Percentiles rank a stretch among this genome's conserved stretches.
phyloP scores from a whole-genome alignment of 2,113 vertebrate genomes.

The Phoenicopterus ruber region DNA sequence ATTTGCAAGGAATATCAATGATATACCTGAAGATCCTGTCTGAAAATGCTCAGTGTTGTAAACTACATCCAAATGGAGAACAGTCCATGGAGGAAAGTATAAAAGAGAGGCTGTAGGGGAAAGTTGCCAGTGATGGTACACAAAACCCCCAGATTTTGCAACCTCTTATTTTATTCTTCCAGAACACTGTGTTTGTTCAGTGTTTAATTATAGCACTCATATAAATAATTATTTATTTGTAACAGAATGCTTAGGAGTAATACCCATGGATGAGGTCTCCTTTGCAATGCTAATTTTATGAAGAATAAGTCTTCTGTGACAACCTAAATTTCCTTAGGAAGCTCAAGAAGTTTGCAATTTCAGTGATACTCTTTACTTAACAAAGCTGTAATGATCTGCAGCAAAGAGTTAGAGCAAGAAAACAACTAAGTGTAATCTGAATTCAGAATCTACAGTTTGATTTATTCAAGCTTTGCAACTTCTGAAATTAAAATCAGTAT shows the following conservation, averaged over 20 bases:
- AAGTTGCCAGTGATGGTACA: neutral
- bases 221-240: neutral
- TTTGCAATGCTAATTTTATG: neutral
- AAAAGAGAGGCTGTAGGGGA: neutral
- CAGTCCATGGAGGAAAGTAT: neutral
- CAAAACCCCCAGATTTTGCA: neutral
- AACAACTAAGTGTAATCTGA: neutral
- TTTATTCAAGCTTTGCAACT: neutral
- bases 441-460: neutral
- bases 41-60: neutral
- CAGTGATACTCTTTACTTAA: neutral
- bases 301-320: neutral
- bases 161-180: neutral
- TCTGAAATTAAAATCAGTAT: neutral
- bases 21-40: neutral
- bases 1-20: neutral
- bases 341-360: neutral
- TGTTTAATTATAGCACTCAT: neutral
- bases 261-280: neutral
- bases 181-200: neutral
- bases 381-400: neutral
- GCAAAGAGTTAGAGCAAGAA: neutral
- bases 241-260: neutral
- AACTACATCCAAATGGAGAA: neutral
- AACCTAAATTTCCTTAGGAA: neutral